Percentiles rank a stretch among this genome's conserved stretches.
Evolutionary conservation across 2,888 invertebrate genomes (phyloP).

Genomic region (Dendrolimus houi): DNA sequence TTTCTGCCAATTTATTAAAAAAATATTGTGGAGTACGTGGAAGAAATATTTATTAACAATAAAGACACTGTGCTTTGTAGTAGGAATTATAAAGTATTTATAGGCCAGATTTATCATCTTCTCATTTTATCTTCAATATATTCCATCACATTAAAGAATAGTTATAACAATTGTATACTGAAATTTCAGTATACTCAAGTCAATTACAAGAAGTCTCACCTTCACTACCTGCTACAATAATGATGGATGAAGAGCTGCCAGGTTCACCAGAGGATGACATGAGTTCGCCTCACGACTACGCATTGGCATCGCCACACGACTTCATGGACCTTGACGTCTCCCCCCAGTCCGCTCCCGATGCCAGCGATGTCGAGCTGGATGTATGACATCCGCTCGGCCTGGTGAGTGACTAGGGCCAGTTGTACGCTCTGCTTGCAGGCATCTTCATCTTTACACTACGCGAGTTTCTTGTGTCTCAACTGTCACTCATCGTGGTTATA

Average conservation of each 20-base stretch:
- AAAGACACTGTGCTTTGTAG: too few species aligned
- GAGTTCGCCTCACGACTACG: conserved; percentile 53
- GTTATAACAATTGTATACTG: conserved; percentile 7
- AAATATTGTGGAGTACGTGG: too few species aligned
- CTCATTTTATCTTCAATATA: neutral
- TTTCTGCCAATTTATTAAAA: too few species aligned
- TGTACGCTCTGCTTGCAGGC: conserved; percentile 14
- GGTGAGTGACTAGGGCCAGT: conserved; percentile 38
- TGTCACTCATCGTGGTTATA: conserved; percentile 21
- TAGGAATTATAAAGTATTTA: too few species aligned
- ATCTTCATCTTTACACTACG: conserved; percentile 13
- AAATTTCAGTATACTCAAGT: conserved; percentile 56
- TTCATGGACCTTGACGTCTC: conserved; percentile 25
- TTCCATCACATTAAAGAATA: too few species aligned
- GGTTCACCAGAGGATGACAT: conserved; percentile 51
- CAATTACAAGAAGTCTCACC: conserved; percentile 66
- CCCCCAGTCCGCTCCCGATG: conserved; percentile 45
- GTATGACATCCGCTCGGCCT: conserved; percentile 58
- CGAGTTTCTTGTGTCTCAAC: conserved; percentile 10
- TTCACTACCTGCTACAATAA: conserved; percentile 68
- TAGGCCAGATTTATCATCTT: neutral
- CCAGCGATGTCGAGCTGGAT: conserved; percentile 63
- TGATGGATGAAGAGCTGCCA: conserved; percentile 65
- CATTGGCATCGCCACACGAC: conserved; percentile 12
- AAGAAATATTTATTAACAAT: too few species aligned